A percentile compares a stretch with the other conserved stretches of the same genome.
Conservation (phyloP, 2,113 vertebrate species). For the Psilopsiagon aymara region DNA sequence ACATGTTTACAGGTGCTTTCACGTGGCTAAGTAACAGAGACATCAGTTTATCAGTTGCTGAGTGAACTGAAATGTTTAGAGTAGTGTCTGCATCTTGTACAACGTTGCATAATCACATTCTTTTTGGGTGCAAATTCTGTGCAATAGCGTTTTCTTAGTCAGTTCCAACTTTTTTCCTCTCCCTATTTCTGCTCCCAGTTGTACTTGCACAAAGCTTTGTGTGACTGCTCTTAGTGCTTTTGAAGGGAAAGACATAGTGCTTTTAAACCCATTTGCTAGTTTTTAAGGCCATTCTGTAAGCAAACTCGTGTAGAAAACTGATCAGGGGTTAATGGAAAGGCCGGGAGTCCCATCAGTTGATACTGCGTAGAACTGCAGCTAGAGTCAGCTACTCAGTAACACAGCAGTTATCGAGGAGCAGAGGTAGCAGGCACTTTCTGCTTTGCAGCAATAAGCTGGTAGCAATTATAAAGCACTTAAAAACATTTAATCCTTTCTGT, state of each 20-base stretch:
- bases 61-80: background rate
- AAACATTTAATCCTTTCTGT: background rate
- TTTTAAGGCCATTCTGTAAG: background rate
- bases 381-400: background rate
- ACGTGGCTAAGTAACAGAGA: background rate
- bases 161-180: background rate
- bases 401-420: background rate
- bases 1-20: background rate
- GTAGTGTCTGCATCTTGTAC: background rate
- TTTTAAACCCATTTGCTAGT: background rate
- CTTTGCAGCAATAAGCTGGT: background rate
- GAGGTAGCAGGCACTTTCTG: background rate
- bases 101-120: background rate
- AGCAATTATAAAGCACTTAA: background rate
- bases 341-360: background rate
- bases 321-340: background rate
- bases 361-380: background rate
- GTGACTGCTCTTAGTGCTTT: background rate
- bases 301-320: background rate
- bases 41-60: background rate
- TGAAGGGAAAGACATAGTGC: background rate
- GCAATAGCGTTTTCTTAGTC: background rate
- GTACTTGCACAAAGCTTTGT: background rate
- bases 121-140: background rate
- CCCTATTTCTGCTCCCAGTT: background rate